phyloP scores from a whole-genome alignment of 92 coral and sea anemone species.

The Muricea muricata region DNA sequence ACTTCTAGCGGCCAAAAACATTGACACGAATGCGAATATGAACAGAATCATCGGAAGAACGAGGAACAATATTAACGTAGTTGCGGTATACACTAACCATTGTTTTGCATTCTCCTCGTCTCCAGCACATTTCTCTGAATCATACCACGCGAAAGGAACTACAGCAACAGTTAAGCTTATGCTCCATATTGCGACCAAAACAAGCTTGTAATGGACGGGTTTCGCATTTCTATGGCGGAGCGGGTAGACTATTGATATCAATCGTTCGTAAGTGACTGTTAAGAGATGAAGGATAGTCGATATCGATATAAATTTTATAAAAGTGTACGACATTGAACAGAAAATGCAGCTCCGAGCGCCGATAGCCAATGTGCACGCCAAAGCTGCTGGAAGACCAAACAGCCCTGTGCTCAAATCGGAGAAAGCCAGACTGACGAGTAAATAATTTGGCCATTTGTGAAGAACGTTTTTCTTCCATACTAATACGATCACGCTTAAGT shows the following conservation, averaged over 20 bases:
- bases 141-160: not conserved
- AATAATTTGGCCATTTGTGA: constrained; percentile 16
- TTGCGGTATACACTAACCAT: not conserved
- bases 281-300: constrained; percentile 11
- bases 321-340: not conserved
- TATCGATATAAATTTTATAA: constrained; percentile 4
- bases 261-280: not conserved
- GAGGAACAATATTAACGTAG: not conserved
- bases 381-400: not conserved
- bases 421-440: constrained; percentile 3
- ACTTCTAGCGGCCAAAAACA: not conserved
- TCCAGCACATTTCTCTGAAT: not conserved
- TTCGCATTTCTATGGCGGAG: not conserved
- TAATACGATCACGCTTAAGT: not conserved
- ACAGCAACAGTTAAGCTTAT: not conserved
- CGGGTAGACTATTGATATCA: not conserved
- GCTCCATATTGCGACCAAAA: not conserved
- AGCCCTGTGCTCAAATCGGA: constrained; percentile 3
- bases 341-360: not conserved
- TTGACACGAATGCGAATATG: constrained; percentile 16
- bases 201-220: not conserved
- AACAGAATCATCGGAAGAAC: not conserved
- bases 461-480: not conserved
- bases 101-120: not conserved
- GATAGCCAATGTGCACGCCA: not conserved